Evolutionary conservation across 2,888 invertebrate species (phyloP).

Genomic region (Phorcus lineatus): DNA sequence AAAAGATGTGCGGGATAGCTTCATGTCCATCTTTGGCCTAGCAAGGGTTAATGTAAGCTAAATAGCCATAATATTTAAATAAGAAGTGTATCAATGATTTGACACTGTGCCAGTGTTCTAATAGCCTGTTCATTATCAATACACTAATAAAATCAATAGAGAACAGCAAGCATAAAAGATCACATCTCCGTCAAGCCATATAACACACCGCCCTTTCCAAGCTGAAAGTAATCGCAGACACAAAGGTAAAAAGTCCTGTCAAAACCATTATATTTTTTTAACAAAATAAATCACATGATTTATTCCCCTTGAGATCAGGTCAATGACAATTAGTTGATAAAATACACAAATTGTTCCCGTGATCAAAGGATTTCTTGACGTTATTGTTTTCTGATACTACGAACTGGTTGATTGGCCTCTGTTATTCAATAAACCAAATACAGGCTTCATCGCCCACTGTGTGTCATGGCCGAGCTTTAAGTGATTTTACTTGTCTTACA

Average conservation of each 20-base stretch:
- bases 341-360: slow-evolving; percentile 7
- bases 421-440: slow-evolving; percentile 1
- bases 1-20: too few relatives aligned
- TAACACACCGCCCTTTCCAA: too few relatives aligned
- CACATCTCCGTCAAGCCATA: too few relatives aligned
- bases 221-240: too few relatives aligned
- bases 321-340: slow-evolving; percentile 18
- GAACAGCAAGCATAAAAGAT: too few relatives aligned
- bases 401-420: background rate
- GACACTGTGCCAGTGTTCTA: too few relatives aligned
- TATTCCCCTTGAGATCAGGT: slow-evolving; percentile 7
- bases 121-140: too few relatives aligned
- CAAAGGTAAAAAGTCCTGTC: background rate
- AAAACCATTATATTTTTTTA: background rate
- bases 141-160: too few relatives aligned
- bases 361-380: background rate
- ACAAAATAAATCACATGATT: background rate
- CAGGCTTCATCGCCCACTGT: background rate
- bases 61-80: too few relatives aligned
- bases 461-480: background rate
- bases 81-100: too few relatives aligned
- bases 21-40: too few relatives aligned
- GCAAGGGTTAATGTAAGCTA: too few relatives aligned
- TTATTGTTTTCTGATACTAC: background rate
- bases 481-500: slow-evolving; percentile 17